phyloP scores from a whole-genome alignment of 2,113 vertebrate species.

The Tympanuchus pallidicinctus region DNA sequence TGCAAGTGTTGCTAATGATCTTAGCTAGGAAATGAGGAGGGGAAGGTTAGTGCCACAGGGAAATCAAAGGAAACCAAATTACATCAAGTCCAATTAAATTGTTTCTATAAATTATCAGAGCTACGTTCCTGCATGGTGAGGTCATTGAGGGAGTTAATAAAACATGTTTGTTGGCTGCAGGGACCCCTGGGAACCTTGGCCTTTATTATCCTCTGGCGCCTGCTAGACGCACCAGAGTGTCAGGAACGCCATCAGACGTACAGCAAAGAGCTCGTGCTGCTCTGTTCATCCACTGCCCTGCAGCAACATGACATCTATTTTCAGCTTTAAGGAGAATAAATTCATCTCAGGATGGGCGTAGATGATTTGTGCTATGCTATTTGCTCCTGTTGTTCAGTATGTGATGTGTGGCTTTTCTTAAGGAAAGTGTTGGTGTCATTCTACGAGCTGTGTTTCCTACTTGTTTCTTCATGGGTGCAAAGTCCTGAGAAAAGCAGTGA shows the following conservation, averaged over 20 bases:
- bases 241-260: slow-evolving; percentile 36
- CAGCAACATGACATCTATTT: not conserved
- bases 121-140: slow-evolving; percentile 52
- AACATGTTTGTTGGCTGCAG: slow-evolving; percentile 69
- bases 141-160: slow-evolving; percentile 69
- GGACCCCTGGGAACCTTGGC: slow-evolving; percentile 56
- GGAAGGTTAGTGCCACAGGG: slow-evolving; percentile 62
- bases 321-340: not conserved
- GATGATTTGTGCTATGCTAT: not conserved
- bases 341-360: not conserved
- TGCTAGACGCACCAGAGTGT: slow-evolving; percentile 51
- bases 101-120: slow-evolving; percentile 72
- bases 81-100: slow-evolving; percentile 72
- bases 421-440: not conserved
- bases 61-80: slow-evolving; percentile 70
- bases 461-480: fast-evolving
- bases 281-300: slow-evolving; percentile 20
- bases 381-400: not conserved
- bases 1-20: slow-evolving; percentile 55
- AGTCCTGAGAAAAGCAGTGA: not conserved
- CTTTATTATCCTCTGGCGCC: slow-evolving; percentile 70
- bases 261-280: not conserved
- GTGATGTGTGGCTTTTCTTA: not conserved
- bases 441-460: not conserved
- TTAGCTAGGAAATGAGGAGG: slow-evolving; percentile 55